These are phyloP conservation scores for Acanthacorydalis orientalis DNA, from an alignment of 2,888 invertebrate genomes.

Conservation along the genomic window DNA sequence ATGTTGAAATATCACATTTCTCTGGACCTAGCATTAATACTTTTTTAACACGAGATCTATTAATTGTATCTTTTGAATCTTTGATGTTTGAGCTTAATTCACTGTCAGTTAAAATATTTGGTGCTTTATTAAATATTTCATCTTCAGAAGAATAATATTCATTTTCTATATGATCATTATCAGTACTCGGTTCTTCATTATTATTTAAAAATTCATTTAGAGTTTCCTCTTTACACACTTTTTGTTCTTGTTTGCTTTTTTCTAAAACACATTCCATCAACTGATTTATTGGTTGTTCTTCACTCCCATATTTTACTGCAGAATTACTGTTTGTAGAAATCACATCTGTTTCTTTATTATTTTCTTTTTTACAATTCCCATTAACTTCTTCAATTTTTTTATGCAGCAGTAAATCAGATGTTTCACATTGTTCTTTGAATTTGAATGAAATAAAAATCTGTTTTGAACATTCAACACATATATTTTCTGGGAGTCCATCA, in stretches of 20 bases:
- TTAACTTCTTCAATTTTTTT: background rate
- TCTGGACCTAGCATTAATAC: constrained; percentile 1
- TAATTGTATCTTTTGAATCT: background rate
- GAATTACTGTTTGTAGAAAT: no score
- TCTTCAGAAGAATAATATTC: background rate
- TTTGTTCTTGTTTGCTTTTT: no score
- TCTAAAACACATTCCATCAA: no score
- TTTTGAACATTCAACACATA: constrained; percentile 1
- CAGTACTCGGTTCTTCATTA: no score
- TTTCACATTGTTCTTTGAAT: constrained; percentile 4
- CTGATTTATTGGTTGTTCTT: no score
- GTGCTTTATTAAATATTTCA: background rate
- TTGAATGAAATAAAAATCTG: background rate
- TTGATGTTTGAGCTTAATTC: background rate
- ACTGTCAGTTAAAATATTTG: background rate
- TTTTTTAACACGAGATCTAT: background rate
- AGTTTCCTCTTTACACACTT: no score
- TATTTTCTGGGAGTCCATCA: background rate
- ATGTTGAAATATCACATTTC: constrained; percentile 2
- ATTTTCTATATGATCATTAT: background rate
- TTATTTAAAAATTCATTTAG: no score
- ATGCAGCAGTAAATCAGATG: background rate
- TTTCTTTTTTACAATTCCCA: no score
- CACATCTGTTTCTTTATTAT: no score
- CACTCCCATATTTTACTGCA: no score